Conservation (phyloP, 2,888 invertebrate genomes). For the Zygothrica quintamaculata region DNA sequence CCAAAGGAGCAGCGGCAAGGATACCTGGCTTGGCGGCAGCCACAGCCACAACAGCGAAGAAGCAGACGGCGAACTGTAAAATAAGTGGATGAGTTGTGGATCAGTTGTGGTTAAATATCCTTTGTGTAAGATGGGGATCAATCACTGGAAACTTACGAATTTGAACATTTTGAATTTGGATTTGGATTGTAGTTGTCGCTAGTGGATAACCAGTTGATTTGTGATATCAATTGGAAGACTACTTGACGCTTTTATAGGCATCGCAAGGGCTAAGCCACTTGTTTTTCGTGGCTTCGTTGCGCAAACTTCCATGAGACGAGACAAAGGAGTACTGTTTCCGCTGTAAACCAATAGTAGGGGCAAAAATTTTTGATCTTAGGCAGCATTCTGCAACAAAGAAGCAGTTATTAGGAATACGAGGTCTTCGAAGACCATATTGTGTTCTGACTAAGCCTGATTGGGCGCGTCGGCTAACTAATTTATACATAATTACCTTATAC, state of each 20-base stretch:
- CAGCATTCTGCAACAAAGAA: no score
- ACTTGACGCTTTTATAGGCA: conserved; percentile 64
- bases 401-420: no score
- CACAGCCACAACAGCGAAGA: conserved; percentile 76
- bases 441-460: no score
- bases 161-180: conserved; percentile 75
- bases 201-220: conserved; percentile 66
- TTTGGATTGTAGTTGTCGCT: conserved; percentile 54
- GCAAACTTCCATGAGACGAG: no score
- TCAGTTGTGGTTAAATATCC: not conserved
- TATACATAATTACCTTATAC: no score
- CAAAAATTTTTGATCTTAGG: no score
- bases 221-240: conserved; percentile 58
- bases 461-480: no score
- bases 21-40: conserved; percentile 73
- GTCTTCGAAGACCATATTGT: no score
- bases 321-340: no score
- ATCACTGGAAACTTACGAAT: conserved; percentile 67
- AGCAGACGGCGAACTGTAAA: conserved; percentile 72
- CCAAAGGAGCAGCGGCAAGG: conserved; percentile 67
- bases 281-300: no score
- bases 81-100: not conserved
- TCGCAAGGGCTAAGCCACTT: conserved; percentile 22
- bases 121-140: not conserved
- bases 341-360: no score